Evolutionary conservation across 92 coral and sea anemone species (phyloP), one percentile per base, ranked within the genome.

Genomic region (Epizoanthus illoricatus): DNA sequence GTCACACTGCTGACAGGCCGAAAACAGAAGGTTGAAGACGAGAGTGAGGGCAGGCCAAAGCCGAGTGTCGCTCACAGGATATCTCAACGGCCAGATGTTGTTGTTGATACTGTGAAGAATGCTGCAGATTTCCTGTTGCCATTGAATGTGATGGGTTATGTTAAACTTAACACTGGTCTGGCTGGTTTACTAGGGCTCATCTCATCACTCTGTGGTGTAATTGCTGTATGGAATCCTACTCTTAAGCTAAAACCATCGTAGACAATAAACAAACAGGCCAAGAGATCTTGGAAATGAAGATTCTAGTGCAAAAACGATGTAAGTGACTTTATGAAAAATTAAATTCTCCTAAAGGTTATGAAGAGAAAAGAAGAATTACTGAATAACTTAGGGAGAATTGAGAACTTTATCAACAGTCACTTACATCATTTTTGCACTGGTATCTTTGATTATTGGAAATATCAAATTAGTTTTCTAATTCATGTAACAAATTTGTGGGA

Each of bases 61-160:
- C 85, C 87, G 73, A 88, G 70, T 13, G 72, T 87, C 5, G 78
- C 83, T 15, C 43, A 86, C 84, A 86, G 91, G 63, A 84, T 96
- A 24, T 89, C 87, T 92, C 83, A 87, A 33, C 87, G 93, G 5
- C 99, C 99, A 64, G 96, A 96, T 60, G 90, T 96, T 60, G 88
- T 96, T 70, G 92, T 96, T 10, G 99, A 96, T 63, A 87, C 91
- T 3, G 92, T 96, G 40, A 96, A 96, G 90, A 96, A 96, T 86
- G 89, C 93, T 17, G 98, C 99, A 10, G 99, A 96, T 80, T 91
- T 88, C 80, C 81, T 96, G 49, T 86, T 96, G 60, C 99, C 99
- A 0, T 89, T 91, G 67, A 96, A 96, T 89, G 98, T 96, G 16
- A 90, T 96, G 89, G 99, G 99, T 10, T 84, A 89, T 6, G 85